phyloP scores from a whole-genome alignment of 2,113 vertebrate species.

The Hippocampus abdominalis region DNA sequence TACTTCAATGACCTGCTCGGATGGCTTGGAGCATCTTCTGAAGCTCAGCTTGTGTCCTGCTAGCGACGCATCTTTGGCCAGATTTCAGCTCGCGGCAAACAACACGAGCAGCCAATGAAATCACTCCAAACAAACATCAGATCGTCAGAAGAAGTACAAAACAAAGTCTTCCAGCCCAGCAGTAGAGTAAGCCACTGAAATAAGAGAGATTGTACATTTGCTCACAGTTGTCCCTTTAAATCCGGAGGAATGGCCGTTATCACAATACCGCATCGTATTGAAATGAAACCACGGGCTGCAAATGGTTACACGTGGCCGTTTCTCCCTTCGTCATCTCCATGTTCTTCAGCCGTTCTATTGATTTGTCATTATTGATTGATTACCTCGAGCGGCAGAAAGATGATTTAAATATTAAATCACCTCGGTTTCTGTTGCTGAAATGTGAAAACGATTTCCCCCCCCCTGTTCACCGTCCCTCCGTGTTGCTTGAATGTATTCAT shows the following conservation, averaged over 20 bases:
- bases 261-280: not conserved
- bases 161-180: slow-evolving; percentile 8
- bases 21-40: slow-evolving; percentile 41
- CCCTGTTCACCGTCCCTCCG: slow-evolving; percentile 41
- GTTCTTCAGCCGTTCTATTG: slow-evolving; percentile 26
- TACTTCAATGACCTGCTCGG: slow-evolving; percentile 40
- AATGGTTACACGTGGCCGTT: slow-evolving; percentile 32
- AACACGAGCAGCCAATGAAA: slow-evolving; percentile 36
- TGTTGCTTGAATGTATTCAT: slow-evolving; percentile 68
- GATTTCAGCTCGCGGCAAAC: slow-evolving; percentile 36
- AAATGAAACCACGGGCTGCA: slow-evolving; percentile 12
- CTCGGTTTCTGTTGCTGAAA: slow-evolving; percentile 40
- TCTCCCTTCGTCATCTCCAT: not conserved
- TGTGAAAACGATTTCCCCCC: slow-evolving; percentile 58
- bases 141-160: slow-evolving; percentile 31
- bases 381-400: slow-evolving; percentile 22
- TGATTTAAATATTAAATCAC: slow-evolving; percentile 66
- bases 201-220: slow-evolving; percentile 16
- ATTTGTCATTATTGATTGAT: slow-evolving; percentile 29
- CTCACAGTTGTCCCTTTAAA: not conserved
- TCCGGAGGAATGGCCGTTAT: not conserved
- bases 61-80: slow-evolving; percentile 32
- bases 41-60: slow-evolving; percentile 24
- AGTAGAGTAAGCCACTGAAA: slow-evolving; percentile 13
- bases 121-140: slow-evolving; percentile 29